Conservation (phyloP, 2,888 invertebrate genomes). For the Elaeidobius kamerunicus region DNA sequence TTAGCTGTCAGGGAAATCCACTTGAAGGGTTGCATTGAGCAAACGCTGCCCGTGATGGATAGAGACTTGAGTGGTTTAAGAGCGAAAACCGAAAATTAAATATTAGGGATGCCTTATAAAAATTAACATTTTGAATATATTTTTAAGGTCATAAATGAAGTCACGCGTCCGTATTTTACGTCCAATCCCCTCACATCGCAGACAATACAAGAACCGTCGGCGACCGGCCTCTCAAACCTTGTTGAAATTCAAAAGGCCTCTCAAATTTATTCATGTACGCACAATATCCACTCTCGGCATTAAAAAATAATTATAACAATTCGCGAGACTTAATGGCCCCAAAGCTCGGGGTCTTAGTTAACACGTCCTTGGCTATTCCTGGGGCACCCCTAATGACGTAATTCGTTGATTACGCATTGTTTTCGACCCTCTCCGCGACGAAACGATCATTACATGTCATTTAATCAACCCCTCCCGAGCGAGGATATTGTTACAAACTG, state of each 20-base stretch:
- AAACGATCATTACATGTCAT: constrained; percentile 36
- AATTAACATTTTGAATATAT: not conserved
- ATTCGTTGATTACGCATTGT: constrained; percentile 52
- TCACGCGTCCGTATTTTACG: constrained; percentile 14
- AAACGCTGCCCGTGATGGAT: constrained; percentile 5
- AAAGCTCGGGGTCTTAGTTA: constrained; percentile 27
- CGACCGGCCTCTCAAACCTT: constrained; percentile 16
- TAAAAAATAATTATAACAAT: constrained; percentile 33
- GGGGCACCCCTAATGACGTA: constrained; percentile 45
- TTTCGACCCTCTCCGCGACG: constrained; percentile 41
- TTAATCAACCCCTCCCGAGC: constrained; percentile 41
- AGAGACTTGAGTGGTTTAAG: too few relatives aligned
- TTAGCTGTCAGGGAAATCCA: constrained; percentile 5
- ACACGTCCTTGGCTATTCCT: constrained; percentile 28
- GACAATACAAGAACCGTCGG: not conserved
- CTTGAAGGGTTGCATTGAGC: constrained; percentile 4
- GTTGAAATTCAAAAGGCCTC: constrained; percentile 23
- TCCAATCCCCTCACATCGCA: constrained; percentile 17
- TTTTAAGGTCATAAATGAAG: constrained; percentile 1
- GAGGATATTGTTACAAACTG: constrained; percentile 50
- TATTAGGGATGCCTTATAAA: too few relatives aligned
- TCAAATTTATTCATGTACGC: constrained; percentile 30
- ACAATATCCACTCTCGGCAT: constrained; percentile 30
- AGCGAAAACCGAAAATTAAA: too few relatives aligned
- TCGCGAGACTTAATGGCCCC: constrained; percentile 24